Conservation (phyloP, 2,113 vertebrate genomes). For the Petrocephalus microphthalmus region DNA sequence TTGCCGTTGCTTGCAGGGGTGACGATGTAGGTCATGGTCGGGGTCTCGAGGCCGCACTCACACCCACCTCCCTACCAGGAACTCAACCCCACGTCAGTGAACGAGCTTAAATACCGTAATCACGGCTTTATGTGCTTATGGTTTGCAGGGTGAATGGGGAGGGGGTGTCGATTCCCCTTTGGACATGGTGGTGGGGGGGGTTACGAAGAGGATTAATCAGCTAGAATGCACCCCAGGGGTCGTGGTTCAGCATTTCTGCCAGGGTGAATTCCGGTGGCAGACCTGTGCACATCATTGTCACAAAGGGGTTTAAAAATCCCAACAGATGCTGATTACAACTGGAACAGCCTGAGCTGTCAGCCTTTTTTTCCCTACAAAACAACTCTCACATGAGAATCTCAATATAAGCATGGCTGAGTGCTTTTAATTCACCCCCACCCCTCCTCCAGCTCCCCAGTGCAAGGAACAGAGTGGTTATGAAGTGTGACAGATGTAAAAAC, state of each 20-base stretch:
- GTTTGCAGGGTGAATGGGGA: background rate
- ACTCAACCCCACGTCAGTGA: background rate
- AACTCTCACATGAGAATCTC: background rate
- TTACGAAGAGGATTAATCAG: slow-evolving; percentile 1
- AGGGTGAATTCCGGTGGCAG: background rate
- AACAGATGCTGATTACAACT: background rate
- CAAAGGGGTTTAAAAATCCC: background rate
- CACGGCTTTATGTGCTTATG: background rate
- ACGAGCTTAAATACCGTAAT: background rate
- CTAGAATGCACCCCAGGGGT: background rate
- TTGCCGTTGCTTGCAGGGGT: background rate
- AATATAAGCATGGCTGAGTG: background rate
- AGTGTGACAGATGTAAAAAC: background rate
- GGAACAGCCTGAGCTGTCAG: background rate
- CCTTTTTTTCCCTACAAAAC: background rate
- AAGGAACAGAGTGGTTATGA: background rate
- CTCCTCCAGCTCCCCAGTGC: background rate
- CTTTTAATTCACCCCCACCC: background rate
- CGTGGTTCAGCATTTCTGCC: background rate
- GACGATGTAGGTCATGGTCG: background rate
- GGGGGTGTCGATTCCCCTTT: background rate
- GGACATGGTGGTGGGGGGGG: background rate
- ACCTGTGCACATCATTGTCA: background rate
- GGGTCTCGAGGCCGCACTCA: background rate
- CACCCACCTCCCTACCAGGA: background rate